These are phyloP conservation scores for Solenopsis invicta DNA, from an alignment of 1,140 invertebrate species.

Conservation along the genomic window DNA sequence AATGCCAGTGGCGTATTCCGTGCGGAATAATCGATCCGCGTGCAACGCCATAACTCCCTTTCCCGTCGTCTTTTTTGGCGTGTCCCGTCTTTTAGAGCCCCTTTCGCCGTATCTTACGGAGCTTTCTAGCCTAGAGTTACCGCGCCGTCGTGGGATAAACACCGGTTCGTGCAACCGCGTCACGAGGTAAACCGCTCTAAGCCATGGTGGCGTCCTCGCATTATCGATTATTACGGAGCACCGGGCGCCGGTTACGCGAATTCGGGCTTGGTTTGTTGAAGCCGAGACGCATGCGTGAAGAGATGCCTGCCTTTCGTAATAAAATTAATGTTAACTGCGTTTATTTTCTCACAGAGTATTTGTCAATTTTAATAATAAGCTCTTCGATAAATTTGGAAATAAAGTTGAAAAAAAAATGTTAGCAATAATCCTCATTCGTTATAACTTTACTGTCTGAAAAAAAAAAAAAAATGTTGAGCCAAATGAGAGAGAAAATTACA, in stretches of 20 bases:
- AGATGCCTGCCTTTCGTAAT: background rate
- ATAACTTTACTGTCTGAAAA: background rate
- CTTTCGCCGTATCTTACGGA: constrained; percentile 27
- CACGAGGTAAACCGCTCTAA: constrained; percentile 15
- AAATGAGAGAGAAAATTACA: background rate
- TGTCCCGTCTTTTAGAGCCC: constrained; percentile 15
- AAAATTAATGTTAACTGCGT: background rate
- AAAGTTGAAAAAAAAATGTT: background rate
- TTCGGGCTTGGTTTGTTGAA: background rate
- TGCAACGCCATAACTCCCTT: constrained; percentile 6
- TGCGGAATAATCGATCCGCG: constrained; percentile 49
- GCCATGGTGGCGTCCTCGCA: constrained; percentile 29
- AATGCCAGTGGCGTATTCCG: background rate
- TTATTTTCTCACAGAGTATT: background rate
- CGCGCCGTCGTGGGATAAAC: constrained; percentile 20
- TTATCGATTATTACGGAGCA: constrained; percentile 34
- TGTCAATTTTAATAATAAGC: background rate
- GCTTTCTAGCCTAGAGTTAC: constrained; percentile 51
- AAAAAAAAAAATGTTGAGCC: background rate
- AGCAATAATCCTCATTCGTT: background rate
- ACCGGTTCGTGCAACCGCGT: constrained; percentile 16
- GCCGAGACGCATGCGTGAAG: background rate
- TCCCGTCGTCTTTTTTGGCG: constrained; percentile 30
- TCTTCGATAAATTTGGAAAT: background rate
- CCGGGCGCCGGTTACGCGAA: background rate